phyloP scores from a whole-genome alignment of 2,797 vertebrate species.

The Gambelia wislizenii region DNA sequence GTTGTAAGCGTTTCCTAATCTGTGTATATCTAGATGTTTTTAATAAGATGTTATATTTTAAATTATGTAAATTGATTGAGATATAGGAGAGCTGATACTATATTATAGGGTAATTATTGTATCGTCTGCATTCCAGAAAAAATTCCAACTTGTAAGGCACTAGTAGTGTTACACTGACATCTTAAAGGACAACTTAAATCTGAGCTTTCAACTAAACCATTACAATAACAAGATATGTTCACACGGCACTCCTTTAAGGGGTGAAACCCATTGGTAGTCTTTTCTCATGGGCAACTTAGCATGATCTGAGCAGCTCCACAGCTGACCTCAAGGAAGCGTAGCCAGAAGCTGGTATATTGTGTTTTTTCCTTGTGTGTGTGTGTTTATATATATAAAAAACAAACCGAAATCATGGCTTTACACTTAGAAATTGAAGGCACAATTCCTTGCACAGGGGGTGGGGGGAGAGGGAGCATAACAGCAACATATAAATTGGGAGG shows the following conservation, averaged over 20 bases:
- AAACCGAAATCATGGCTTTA: slow-evolving; percentile 69
- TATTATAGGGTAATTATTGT: slow-evolving; percentile 95
- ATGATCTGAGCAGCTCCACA: slow-evolving; percentile 71
- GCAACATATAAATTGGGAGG: slow-evolving; percentile 48
- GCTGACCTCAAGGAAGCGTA: slow-evolving; percentile 76
- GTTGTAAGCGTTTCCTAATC: slow-evolving; percentile 99
- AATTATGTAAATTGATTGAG: slow-evolving; percentile 98
- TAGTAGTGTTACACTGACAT: slow-evolving; percentile 89
- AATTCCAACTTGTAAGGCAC: slow-evolving; percentile 89
- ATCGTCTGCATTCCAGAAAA: slow-evolving; percentile 94
- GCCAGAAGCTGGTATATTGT: slow-evolving; percentile 71
- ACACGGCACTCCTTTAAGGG: slow-evolving; percentile 67
- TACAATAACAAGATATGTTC: slow-evolving; percentile 68
- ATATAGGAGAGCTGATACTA: slow-evolving; percentile 93
- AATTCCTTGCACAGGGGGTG: slow-evolving; percentile 54
- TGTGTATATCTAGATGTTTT: slow-evolving; percentile 99
- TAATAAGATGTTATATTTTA: slow-evolving; percentile 99
- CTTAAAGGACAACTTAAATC: slow-evolving; percentile 92
- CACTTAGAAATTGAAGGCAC: slow-evolving; percentile 62
- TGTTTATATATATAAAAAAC: slow-evolving; percentile 70
- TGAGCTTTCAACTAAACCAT: slow-evolving; percentile 87
- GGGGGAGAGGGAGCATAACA: slow-evolving; percentile 32
- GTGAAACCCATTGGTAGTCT: slow-evolving; percentile 75
- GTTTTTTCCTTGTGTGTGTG: slow-evolving; percentile 45
- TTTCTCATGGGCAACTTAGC: slow-evolving; percentile 77